Base-by-base conservation (phyloP, 2,797 vertebrate genomes). In the Pteropus rufus region DNA sequence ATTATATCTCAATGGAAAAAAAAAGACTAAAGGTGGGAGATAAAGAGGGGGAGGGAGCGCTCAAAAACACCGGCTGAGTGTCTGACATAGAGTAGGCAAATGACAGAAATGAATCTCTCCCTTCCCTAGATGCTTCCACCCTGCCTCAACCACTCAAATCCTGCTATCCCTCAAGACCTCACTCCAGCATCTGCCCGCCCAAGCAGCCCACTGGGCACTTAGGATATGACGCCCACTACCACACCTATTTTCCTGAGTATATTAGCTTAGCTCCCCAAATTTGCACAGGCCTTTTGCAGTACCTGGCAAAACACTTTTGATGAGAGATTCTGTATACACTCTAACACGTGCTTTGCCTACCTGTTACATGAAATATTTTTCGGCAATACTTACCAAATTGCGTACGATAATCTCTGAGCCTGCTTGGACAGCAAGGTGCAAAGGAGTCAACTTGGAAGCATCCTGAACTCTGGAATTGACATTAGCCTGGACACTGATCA, bases 381-480 rank as follows among this genome's bases (percentile, higher is more conserved):
- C 34, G 1, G 34, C n/a, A 12, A 10, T 14, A 60, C 94, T 97
- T 98, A 99, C 99, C 99, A 99, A 98, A 93, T 99, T 99, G 96
- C 99, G 99, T 96, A 99, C 99, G 0, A 99, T 99, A 97, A 99
- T 99, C 98, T 99, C 99, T 0, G 99, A 99, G 88, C 99, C 99
- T 0, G 99, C 99, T 97, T 99, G 99, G n/a, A 99, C 99, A 0
- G 99, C 99, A 75, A 99, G 98, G 98, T 99, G 99, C 44, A 99
- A 98, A 0, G 99, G 99, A 0, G 99, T 99, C 60, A 99, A 99
- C 83, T 99, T 99, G 97, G 99, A 99, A 41, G 99, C 99, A 52
- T 99, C 99, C 98, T 99, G 99, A 39, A 99, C 99, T 84, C 99
- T 98, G 29, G 99, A 99, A 98, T 99, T 99, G 29, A 99, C 99